Evolutionary conservation across 2,113 vertebrate species (phyloP).

Genomic region (Heptranchias perlo): DNA sequence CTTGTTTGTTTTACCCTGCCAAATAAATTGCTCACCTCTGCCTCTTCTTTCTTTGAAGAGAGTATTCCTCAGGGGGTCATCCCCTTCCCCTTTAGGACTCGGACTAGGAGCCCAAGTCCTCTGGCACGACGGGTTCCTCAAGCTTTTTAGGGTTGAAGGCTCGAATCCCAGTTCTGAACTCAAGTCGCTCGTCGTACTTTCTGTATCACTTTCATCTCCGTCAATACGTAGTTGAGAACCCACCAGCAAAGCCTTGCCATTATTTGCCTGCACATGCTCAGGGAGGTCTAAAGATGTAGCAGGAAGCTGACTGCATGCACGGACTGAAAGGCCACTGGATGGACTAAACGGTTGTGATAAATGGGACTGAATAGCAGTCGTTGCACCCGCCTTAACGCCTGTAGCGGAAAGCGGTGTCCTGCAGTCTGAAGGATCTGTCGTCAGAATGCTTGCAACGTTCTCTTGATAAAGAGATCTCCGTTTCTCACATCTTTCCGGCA

Average conservation of each 20-base stretch:
- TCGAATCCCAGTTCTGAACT: background rate
- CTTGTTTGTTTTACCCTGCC: background rate
- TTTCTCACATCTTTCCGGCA: background rate
- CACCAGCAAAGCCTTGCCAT: background rate
- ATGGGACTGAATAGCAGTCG: no score
- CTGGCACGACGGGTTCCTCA: background rate
- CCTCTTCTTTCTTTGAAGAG: slow-evolving; percentile 8
- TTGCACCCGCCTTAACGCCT: background rate
- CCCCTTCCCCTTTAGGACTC: background rate
- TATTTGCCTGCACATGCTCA: background rate
- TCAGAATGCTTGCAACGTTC: background rate
- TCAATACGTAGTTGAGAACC: no score
- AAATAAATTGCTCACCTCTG: background rate
- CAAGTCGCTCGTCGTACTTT: slow-evolving; percentile 4
- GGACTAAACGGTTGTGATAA: background rate
- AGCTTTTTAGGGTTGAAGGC: background rate
- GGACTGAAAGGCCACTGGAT: background rate
- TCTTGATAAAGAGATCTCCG: background rate
- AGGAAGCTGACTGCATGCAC: background rate
- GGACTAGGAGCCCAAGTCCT: background rate
- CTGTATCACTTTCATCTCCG: background rate
- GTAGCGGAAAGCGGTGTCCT: background rate
- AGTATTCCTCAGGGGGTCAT: background rate
- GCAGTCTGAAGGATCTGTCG: background rate
- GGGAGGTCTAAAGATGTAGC: background rate